Percentiles rank a stretch among this genome's conserved stretches.
These are phyloP conservation scores for Endotricha flammealis DNA, from an alignment of 2,888 invertebrate species.

Conservation along the genomic window DNA sequence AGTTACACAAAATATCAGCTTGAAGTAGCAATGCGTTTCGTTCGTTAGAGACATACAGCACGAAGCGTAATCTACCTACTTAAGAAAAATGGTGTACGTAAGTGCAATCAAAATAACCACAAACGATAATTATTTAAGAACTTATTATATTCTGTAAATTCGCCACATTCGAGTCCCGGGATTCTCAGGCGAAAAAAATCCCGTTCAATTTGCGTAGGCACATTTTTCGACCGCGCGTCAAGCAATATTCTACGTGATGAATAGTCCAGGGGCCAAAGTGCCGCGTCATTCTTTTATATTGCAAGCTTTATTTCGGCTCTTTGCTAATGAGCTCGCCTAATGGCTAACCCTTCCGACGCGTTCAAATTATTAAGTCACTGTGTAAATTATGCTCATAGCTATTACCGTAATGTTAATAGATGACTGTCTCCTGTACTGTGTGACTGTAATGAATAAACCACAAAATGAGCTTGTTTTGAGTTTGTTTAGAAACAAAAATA, in stretches of 20 bases:
- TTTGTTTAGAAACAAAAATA: too few relatives aligned
- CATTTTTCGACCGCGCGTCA: constrained; percentile 6
- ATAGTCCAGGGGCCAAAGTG: constrained; percentile 39
- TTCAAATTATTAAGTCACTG: constrained; percentile 16
- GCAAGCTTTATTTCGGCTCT: constrained; percentile 58
- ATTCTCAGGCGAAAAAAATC: constrained; percentile 15
- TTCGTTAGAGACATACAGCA: too few relatives aligned
- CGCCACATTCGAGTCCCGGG: too few relatives aligned
- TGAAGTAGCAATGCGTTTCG: too few relatives aligned
- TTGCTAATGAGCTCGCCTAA: constrained; percentile 54
- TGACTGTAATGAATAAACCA: not conserved
- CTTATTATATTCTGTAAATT: too few relatives aligned
- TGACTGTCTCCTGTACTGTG: constrained; percentile 7
- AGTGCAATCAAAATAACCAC: too few relatives aligned
- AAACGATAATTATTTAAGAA: too few relatives aligned
- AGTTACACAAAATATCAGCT: not conserved
- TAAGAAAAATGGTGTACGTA: too few relatives aligned
- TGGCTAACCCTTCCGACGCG: constrained; percentile 20
- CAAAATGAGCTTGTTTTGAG: too few relatives aligned
- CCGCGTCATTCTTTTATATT: constrained; percentile 70
- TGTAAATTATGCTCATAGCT: constrained; percentile 4
- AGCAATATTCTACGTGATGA: constrained; percentile 34
- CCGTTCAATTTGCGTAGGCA: constrained; percentile 16
- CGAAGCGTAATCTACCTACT: too few relatives aligned
- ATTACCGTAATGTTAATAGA: constrained; percentile 10